A percentile compares a stretch with the other conserved stretches of the same genome.
Conservation (phyloP, 2,888 invertebrate genomes). For the Athrips mouffetella region DNA sequence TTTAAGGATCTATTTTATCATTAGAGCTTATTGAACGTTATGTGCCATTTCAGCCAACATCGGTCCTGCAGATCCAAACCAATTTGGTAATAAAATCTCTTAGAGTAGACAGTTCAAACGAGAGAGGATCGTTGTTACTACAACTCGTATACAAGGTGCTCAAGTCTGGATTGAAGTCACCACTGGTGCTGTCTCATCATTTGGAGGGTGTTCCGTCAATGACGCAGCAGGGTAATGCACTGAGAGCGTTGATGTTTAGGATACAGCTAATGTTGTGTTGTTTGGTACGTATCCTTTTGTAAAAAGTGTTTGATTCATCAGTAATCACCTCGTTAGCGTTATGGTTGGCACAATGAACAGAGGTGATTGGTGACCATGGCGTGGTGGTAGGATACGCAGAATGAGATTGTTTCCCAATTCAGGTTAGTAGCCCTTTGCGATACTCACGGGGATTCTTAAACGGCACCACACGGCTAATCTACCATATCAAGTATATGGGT, state of each 20-base stretch:
- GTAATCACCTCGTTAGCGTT: no score
- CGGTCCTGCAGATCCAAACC: slow-evolving; percentile 55
- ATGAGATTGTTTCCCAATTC: no score
- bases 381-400: no score
- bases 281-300: slow-evolving; percentile 50
- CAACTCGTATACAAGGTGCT: slow-evolving; percentile 57
- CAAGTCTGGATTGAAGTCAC: slow-evolving; percentile 47
- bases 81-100: slow-evolving; percentile 51
- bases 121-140: slow-evolving; percentile 50
- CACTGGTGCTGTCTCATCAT: slow-evolving; percentile 46
- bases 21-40: no score
- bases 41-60: slow-evolving; percentile 49
- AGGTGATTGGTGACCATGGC: no score
- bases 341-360: no score
- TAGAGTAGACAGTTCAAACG: slow-evolving; percentile 47
- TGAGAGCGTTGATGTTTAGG: slow-evolving; percentile 64
- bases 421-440: no score
- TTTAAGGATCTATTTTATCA: no score
- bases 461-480: no score
- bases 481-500: no score
- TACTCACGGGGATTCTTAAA: no score
- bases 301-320: no score
- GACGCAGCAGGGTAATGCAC: slow-evolving; percentile 43
- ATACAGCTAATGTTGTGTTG: slow-evolving; percentile 63
- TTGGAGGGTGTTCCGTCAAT: slow-evolving; percentile 28